Conservation (phyloP, 2,113 vertebrate genomes). For the Mormoops blainvillei region DNA sequence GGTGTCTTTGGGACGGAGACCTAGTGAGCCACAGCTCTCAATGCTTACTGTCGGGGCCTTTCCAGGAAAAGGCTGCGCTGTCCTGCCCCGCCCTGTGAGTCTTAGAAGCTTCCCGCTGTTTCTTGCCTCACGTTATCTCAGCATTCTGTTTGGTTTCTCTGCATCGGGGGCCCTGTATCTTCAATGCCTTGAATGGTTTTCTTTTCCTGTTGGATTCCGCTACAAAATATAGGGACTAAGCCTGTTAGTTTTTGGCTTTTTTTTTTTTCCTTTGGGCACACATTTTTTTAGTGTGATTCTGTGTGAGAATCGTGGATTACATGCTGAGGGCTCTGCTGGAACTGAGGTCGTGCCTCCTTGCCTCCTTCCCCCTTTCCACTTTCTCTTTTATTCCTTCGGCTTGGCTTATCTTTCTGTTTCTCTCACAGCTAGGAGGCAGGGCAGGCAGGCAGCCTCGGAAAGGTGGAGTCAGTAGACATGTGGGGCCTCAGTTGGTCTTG, state of each 20-base stretch:
- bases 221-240: neutral
- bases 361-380: neutral
- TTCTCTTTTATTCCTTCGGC: neutral
- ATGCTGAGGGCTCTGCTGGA: neutral
- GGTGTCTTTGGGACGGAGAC: neutral
- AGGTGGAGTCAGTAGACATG: constrained; percentile 43
- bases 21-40: too few species aligned
- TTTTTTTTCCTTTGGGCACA: neutral
- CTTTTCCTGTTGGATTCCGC: neutral
- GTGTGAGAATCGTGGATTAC: neutral
- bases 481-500: constrained; percentile 37
- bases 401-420: neutral
- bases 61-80: neutral
- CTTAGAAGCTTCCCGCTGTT: rapidly evolving
- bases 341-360: neutral
- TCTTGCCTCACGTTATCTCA: neutral
- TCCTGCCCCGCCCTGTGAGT: neutral
- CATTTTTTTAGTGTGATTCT: neutral
- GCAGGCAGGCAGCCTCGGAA: constrained; percentile 58
- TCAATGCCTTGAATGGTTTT: neutral
- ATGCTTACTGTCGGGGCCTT: neutral
- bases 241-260: neutral
- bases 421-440: constrained; percentile 33
- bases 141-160: neutral
- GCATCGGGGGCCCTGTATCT: neutral